phyloP scores from a whole-genome alignment of 1,140 invertebrate genomes.

The Magallana ariakensis region DNA sequence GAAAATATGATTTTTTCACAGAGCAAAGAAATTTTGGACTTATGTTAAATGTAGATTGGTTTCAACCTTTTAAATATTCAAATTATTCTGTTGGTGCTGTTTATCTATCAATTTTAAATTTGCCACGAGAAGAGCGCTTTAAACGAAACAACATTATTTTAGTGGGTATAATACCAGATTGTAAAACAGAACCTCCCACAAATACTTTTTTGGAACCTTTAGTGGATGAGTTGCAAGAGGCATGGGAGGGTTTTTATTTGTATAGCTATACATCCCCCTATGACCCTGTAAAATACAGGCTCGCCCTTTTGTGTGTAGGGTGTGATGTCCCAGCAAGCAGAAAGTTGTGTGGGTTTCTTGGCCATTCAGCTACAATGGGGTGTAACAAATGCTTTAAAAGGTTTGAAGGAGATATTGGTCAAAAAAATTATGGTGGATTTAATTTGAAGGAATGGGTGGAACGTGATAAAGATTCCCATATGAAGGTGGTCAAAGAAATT shows the following conservation, averaged over 20 bases:
- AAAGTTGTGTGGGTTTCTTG: conserved; percentile 59
- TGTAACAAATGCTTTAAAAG: conserved; percentile 55
- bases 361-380: conserved; percentile 52
- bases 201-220: conserved; percentile 54
- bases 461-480: conserved; percentile 11
- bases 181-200: conserved; percentile 48
- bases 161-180: conserved; percentile 54
- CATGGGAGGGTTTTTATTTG: conserved; percentile 44
- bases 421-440: conserved; percentile 47
- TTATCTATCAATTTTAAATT: conserved; percentile 22
- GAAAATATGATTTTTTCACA: neutral
- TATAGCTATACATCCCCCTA: neutral
- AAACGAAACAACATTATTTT: conserved; percentile 44
- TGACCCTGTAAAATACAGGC: conserved; percentile 25
- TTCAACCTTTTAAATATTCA: conserved; percentile 24
- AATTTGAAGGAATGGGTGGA: neutral
- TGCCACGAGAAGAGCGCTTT: conserved; percentile 46
- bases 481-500: neutral
- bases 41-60: conserved; percentile 41
- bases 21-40: neutral
- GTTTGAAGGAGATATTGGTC: conserved; percentile 45
- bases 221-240: conserved; percentile 51
- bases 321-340: conserved; percentile 60
- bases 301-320: conserved; percentile 54
- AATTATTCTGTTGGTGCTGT: conserved; percentile 10